A percentile compares a stretch with the other conserved stretches of the same genome.
These are phyloP conservation scores for Athripsodes cinereus DNA, from an alignment of 2,888 invertebrate genomes.

Conservation along the genomic window DNA sequence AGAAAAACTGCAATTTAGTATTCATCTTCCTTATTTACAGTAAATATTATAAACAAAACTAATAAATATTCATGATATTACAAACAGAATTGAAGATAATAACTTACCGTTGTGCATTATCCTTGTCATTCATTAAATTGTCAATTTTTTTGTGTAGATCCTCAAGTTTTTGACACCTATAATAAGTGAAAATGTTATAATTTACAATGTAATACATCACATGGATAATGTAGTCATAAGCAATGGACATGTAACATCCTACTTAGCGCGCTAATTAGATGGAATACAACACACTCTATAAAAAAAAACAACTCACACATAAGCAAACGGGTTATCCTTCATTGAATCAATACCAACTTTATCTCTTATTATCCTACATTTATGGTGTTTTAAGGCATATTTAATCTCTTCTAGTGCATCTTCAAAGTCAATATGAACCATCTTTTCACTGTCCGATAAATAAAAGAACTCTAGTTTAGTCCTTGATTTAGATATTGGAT, in stretches of 20 bases:
- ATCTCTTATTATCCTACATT: neutral
- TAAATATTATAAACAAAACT: too few relatives aligned
- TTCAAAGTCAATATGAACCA: constrained; percentile 16
- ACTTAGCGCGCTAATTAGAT: neutral
- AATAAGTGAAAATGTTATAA: neutral
- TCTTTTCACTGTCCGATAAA: constrained; percentile 9
- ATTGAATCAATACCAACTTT: neutral
- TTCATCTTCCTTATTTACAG: too few relatives aligned
- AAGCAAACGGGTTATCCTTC: neutral
- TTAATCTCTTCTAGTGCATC: constrained; percentile 11
- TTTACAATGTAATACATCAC: neutral
- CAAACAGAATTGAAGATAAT: too few relatives aligned
- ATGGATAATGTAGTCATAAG: too few relatives aligned
- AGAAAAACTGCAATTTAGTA: too few relatives aligned
- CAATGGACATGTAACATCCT: too few relatives aligned
- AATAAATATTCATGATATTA: too few relatives aligned
- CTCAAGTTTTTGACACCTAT: neutral
- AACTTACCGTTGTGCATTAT: neutral
- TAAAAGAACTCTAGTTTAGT: constrained; percentile 13
- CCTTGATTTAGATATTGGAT: constrained; percentile 2
- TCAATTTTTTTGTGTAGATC: neutral
- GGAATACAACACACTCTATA: neutral
- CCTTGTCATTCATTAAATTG: neutral
- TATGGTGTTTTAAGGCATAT: constrained; percentile 8
- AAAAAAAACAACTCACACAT: neutral